Conservation (phyloP, 2,113 vertebrate species). For the Anoplopoma fimbria region DNA sequence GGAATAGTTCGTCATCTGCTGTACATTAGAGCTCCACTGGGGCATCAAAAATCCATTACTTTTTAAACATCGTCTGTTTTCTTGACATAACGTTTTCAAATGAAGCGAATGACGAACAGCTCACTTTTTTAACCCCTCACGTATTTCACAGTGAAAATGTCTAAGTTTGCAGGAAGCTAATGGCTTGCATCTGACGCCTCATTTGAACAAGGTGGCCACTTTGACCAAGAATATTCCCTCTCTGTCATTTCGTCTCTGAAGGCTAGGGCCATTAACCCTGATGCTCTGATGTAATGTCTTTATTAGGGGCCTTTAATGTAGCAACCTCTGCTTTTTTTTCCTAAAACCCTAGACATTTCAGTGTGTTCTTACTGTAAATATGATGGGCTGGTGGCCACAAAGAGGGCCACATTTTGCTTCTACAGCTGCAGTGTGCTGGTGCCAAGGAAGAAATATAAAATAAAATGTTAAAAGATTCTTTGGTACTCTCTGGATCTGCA, state of each 20-base stretch:
- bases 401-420: background rate
- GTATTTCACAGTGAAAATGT: slow-evolving; percentile 17
- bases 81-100: slow-evolving; percentile 34
- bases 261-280: slow-evolving; percentile 28
- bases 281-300: background rate
- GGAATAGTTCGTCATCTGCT: slow-evolving; percentile 55
- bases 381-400: background rate
- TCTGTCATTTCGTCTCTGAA: slow-evolving; percentile 6
- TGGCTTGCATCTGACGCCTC: slow-evolving; percentile 50
- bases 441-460: background rate
- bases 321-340: background rate
- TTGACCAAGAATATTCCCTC: slow-evolving; percentile 15
- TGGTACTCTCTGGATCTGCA: background rate
- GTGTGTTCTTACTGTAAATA: background rate
- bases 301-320: background rate
- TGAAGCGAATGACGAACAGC: slow-evolving; percentile 52
- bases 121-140: slow-evolving; percentile 45
- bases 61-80: slow-evolving; percentile 55
- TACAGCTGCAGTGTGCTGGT: background rate
- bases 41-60: slow-evolving; percentile 55
- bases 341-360: background rate
- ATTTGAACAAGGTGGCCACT: slow-evolving; percentile 36
- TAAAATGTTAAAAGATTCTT: background rate
- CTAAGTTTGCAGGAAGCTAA: slow-evolving; percentile 61
- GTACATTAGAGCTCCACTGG: slow-evolving; percentile 43